Conservation (phyloP, 2,888 invertebrate species). For the Trissonchulus latispiculum region DNA sequence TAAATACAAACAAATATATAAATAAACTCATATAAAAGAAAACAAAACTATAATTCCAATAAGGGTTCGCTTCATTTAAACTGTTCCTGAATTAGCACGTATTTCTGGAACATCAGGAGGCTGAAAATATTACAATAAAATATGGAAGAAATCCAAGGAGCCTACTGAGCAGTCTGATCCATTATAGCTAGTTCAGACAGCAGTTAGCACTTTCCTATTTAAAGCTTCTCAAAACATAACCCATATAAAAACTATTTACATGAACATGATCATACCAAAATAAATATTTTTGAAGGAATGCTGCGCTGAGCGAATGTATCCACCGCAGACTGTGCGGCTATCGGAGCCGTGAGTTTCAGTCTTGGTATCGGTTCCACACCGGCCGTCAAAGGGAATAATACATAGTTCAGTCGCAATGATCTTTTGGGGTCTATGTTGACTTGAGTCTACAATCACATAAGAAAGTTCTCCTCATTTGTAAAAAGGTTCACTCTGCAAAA, state of each 20-base stretch:
- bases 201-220: too few species aligned
- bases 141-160: too few species aligned
- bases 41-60: too few species aligned
- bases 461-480: not conserved
- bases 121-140: not conserved
- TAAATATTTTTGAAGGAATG: conserved; percentile 16
- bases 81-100: too few species aligned
- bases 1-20: too few species aligned
- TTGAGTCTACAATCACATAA: conserved; percentile 12
- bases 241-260: not conserved
- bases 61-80: too few species aligned
- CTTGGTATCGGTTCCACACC: conserved; percentile 16
- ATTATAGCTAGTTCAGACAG: too few species aligned
- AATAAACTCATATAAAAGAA: too few species aligned
- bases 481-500: not conserved
- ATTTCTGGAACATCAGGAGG: not conserved
- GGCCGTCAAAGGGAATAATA: conserved; percentile 21
- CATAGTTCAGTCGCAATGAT: not conserved
- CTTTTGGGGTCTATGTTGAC: not conserved
- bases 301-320: conserved; percentile 21
- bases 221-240: not conserved
- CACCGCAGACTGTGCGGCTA: conserved; percentile 14
- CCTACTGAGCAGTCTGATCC: too few species aligned
- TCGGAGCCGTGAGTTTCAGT: not conserved
- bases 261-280: conserved; percentile 18